Conservation (phyloP, 1,140 invertebrate species). For the Papilio glaucus region DNA sequence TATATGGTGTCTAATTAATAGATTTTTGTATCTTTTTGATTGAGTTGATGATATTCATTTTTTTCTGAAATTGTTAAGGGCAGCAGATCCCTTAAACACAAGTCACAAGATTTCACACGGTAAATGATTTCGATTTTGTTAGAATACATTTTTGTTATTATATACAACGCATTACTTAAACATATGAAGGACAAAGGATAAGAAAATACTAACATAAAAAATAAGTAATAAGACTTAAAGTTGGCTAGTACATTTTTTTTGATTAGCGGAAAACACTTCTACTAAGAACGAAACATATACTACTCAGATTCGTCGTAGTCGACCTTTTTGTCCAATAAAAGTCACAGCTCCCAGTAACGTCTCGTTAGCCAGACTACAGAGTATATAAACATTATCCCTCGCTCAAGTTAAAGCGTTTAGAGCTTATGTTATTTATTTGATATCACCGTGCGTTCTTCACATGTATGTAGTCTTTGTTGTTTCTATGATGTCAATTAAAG, state of each 20-base stretch:
- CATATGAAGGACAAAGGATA: background rate
- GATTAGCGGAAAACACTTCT: conserved; percentile 19
- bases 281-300: conserved; percentile 14
- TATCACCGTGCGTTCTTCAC: too few relatives aligned
- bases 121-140: too few relatives aligned
- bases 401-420: conserved; percentile 11
- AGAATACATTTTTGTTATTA: background rate
- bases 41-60: too few relatives aligned
- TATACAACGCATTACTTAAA: background rate
- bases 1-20: too few relatives aligned
- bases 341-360: conserved; percentile 13
- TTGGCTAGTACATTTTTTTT: conserved; percentile 3
- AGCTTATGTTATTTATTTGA: conserved; percentile 7
- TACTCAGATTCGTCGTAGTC: background rate
- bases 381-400: conserved; percentile 14
- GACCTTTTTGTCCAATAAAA: conserved; percentile 30
- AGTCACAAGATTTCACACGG: too few relatives aligned
- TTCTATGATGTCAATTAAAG: too few relatives aligned
- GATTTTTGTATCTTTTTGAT: too few relatives aligned
- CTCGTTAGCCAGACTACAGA: conserved; percentile 1
- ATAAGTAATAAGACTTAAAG: background rate
- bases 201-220: background rate
- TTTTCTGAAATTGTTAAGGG: too few relatives aligned
- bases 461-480: too few relatives aligned
- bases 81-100: too few relatives aligned